Evolutionary conservation across 2,113 vertebrate genomes (phyloP).

Genomic region (Python bivittatus): DNA sequence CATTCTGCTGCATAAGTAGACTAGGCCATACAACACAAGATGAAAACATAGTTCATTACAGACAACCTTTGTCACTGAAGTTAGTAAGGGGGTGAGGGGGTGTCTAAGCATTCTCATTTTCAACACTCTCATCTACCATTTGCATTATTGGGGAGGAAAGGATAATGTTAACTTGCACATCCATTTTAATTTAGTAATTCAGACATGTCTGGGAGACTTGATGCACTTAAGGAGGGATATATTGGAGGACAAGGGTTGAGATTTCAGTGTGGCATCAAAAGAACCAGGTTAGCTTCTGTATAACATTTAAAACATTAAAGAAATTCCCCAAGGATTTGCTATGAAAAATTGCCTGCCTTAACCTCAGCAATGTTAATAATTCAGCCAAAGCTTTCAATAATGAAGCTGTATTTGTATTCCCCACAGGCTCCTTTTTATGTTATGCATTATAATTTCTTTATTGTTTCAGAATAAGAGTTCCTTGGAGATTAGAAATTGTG

Average conservation of each 20-base stretch:
- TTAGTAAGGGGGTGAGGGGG: background rate
- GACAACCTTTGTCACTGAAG: background rate
- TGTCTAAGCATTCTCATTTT: background rate
- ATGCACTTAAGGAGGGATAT: background rate
- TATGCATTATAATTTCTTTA: constrained; percentile 33
- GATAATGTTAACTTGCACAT: background rate
- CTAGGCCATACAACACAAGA: background rate
- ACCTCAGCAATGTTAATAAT: constrained; percentile 52
- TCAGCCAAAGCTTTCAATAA: constrained; percentile 47
- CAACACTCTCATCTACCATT: background rate
- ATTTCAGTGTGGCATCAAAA: constrained; percentile 36
- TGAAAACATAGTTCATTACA: background rate
- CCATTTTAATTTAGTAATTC: background rate
- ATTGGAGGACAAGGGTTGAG: background rate
- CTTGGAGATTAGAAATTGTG: background rate
- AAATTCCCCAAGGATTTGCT: constrained; percentile 37
- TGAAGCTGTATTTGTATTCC: constrained; percentile 12
- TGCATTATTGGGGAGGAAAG: background rate
- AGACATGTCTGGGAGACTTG: background rate
- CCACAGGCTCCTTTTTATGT: constrained; percentile 12
- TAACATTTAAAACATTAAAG: constrained; percentile 38
- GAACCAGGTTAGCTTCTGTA: background rate
- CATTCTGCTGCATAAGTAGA: background rate
- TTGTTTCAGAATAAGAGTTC: background rate
- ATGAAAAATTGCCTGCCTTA: constrained; percentile 44